These are phyloP conservation scores for Myathropa florea DNA, from an alignment of 2,888 invertebrate genomes.

Conservation along the genomic window DNA sequence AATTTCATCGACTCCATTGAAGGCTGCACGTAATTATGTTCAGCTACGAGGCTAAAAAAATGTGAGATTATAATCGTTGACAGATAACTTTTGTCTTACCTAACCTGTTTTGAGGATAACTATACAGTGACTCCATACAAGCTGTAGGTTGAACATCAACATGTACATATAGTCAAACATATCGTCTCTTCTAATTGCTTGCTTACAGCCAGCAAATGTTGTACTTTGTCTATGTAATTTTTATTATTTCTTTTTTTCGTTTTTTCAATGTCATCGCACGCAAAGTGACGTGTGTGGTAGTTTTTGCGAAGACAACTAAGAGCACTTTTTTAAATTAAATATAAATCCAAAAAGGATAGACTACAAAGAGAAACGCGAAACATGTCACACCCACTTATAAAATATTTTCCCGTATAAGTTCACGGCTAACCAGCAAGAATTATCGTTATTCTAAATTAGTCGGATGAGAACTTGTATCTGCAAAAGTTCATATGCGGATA, in stretches of 20 bases:
- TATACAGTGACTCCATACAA: background rate
- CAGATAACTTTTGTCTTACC: background rate
- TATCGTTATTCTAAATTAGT: background rate
- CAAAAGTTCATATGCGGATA: too few relatives aligned
- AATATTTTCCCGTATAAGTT: background rate
- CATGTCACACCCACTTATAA: background rate
- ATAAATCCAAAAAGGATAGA: background rate
- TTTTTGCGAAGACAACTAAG: background rate
- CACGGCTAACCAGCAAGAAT: background rate
- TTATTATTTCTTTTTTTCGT: background rate
- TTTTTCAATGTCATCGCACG: background rate
- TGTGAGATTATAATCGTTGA: background rate
- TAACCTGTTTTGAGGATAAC: background rate
- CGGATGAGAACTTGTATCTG: background rate
- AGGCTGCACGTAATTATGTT: background rate
- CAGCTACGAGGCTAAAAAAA: background rate
- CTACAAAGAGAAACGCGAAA: background rate
- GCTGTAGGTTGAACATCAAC: too few relatives aligned
- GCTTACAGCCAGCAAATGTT: background rate
- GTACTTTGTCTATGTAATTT: background rate
- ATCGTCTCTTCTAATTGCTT: background rate
- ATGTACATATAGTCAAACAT: background rate
- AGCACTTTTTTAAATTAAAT: slow-evolving; percentile 18
- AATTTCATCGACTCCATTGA: background rate
- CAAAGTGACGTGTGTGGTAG: background rate